Percentiles rank a stretch among this genome's conserved stretches.
Conservation (phyloP, 2,797 vertebrate species). For the Gila robusta region DNA sequence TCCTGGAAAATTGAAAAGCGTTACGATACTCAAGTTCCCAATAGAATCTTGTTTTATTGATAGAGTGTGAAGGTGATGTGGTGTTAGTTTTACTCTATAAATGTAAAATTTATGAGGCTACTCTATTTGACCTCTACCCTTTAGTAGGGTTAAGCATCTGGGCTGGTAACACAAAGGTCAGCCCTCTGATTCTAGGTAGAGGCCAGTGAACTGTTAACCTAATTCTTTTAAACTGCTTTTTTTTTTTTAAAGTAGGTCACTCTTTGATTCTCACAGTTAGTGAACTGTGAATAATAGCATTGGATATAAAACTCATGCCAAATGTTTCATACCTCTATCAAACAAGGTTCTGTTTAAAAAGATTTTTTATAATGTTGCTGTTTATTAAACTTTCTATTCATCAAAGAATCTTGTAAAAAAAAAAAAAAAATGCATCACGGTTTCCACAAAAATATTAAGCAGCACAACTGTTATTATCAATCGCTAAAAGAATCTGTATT, state of each 20-base stretch:
- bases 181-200: not conserved
- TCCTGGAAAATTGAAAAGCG: not conserved
- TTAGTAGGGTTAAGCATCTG: conserved; percentile 4
- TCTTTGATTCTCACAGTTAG: not conserved
- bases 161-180: not conserved
- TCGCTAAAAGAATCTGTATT: too few species aligned
- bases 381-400: not conserved
- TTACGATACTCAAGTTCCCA: not conserved
- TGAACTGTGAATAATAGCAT: not conserved
- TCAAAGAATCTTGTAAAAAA: not conserved
- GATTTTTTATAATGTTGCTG: not conserved
- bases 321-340: not conserved
- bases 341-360: not conserved
- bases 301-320: not conserved
- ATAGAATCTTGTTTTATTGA: not conserved
- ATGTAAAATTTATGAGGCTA: conserved; percentile 13
- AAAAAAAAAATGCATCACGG: not conserved
- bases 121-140: conserved; percentile 7
- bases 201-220: not conserved
- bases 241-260: not conserved
- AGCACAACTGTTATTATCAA: not conserved
- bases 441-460: not conserved
- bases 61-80: not conserved
- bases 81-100: not conserved
- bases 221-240: not conserved